phyloP scores from a whole-genome alignment of 2,797 vertebrate species.

The Darevskia mixta region DNA sequence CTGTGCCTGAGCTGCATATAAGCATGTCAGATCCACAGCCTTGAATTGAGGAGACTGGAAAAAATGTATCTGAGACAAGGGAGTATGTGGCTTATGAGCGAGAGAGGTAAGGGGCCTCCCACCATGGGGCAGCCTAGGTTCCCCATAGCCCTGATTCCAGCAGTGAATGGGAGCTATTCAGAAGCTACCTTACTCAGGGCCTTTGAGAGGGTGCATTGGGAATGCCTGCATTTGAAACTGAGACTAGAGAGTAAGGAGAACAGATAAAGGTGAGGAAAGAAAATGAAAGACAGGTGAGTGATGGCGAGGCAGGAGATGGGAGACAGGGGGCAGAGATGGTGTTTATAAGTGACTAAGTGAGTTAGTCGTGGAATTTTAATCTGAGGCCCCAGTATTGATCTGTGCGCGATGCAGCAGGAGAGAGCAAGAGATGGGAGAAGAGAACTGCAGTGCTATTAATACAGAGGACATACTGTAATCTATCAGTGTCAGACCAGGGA shows the following conservation, averaged over 20 bases:
- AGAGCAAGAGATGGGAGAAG: constrained; percentile 21
- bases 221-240: background rate
- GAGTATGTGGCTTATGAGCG: background rate
- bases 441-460: constrained; percentile 60
- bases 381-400: background rate
- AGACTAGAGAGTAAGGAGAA: background rate
- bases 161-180: background rate
- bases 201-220: background rate
- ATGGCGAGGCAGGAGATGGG: background rate
- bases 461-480: constrained; percentile 37
- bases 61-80: background rate
- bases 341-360: constrained; percentile 23
- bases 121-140: background rate
- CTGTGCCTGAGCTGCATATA: background rate
- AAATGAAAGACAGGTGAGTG: constrained; percentile 1
- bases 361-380: background rate
- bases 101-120: background rate
- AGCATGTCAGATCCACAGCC: background rate
- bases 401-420: background rate
- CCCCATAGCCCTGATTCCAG: background rate
- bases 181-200: background rate
- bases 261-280: background rate
- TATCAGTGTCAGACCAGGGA: constrained; percentile 50
- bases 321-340: background rate
- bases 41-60: background rate